Evolutionary conservation across 1,140 invertebrate genomes (phyloP), one percentile per base, ranked within the genome.

Genomic region (Eufriesea mexicana): DNA sequence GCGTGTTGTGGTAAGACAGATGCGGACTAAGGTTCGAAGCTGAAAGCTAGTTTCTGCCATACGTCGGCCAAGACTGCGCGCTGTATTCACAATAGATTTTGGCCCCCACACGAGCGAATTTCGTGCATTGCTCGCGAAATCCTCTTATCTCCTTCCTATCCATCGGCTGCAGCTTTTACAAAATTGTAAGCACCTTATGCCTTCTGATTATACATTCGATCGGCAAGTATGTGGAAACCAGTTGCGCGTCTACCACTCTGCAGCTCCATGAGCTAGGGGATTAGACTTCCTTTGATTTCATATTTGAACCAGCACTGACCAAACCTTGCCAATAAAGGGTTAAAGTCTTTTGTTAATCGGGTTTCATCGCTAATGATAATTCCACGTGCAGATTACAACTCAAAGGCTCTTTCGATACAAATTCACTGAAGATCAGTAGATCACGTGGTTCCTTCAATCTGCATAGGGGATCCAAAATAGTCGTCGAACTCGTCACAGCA

Each of bases 141-240:
- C 79, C 79, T 81, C 79, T 81, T 81, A 81, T 45, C 25, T 51
- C 62, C 77, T 28, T 28, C 23, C 57, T 64, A 35, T 59, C 61
- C 57, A 80, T 14, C 47, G 18, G 18, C 35, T 73, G 68, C 68
- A 57, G 72, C 71, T 62, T 67, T 81, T 66, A 35, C 72, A 59
- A 75, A 42, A 35, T 59, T 67, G 51, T 87, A 87, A 87, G 81
- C 67, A 87, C 61, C 77, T 87, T 86, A 84, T 55, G 51, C 45
- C 54, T 84, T 35, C 75, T 77, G 85, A 87, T 86, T 87, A 87
- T 86, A 84, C 47, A 67, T 87, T 86, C 85, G 82, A 87, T 87
- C 71, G 64, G 45, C 23, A 54, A 76, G 67, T 61, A 79, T 47
- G 28, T 35, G 20, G 6, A 47, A 20, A 16, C 12, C 7, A 9